A percentile compares a stretch with the other conserved stretches of the same genome.
Conservation (phyloP, 2,797 vertebrate species). For the Dromococcyx pavoninus region DNA sequence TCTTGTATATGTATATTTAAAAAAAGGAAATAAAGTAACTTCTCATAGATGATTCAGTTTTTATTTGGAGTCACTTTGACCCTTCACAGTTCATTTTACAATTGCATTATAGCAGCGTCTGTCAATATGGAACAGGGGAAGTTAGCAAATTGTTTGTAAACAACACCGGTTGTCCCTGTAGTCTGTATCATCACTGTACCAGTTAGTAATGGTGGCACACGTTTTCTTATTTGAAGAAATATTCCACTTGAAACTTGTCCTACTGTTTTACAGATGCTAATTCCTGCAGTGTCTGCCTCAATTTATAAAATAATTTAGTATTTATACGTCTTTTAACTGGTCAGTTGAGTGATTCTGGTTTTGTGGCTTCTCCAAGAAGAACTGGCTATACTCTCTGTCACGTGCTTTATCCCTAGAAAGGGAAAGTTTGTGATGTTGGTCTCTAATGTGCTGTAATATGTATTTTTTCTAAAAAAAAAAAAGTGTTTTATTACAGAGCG, state of each 20-base stretch:
- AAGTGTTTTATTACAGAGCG: background rate
- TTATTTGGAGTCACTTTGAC: slow-evolving; percentile 35
- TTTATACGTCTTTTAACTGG: background rate
- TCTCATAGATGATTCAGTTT: slow-evolving; percentile 62
- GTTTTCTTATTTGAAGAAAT: background rate
- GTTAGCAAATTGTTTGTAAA: background rate
- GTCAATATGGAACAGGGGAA: background rate
- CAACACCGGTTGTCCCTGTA: background rate
- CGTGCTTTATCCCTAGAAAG: background rate
- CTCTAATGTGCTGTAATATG: background rate
- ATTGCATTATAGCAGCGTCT: background rate
- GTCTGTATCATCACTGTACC: accelerated
- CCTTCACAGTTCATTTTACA: background rate
- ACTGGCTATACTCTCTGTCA: background rate
- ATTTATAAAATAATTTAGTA: background rate
- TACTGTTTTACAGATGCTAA: background rate
- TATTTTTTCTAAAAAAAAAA: background rate
- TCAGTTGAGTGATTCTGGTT: background rate
- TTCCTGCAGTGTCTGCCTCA: background rate
- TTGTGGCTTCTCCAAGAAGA: background rate
- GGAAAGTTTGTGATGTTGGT: background rate
- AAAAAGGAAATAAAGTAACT: slow-evolving; percentile 73
- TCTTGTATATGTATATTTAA: slow-evolving; percentile 82
- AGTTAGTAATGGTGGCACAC: background rate
- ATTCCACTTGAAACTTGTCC: background rate